phyloP scores from a whole-genome alignment of 2,888 invertebrate genomes.

The Caprella mutica region DNA sequence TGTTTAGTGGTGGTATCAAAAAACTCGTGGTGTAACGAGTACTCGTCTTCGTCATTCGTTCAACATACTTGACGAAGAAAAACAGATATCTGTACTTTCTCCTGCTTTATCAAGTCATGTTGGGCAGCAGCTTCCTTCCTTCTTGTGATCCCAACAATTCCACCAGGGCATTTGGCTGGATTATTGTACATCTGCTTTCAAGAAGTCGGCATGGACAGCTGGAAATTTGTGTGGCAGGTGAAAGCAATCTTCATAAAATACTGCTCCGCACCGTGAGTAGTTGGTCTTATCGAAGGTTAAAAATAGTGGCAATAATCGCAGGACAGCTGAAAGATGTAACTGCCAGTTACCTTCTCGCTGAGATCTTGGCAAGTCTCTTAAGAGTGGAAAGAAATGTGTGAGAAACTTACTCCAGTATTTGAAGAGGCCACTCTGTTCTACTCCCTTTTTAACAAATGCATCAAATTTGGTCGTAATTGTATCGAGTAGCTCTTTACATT shows the following conservation, averaged over 20 bases:
- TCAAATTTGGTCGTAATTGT: no score
- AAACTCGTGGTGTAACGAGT: no score
- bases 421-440: no score
- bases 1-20: no score
- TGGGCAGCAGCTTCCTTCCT: background rate
- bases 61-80: no score
- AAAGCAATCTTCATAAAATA: constrained; percentile 11
- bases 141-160: constrained; percentile 13
- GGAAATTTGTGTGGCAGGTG: background rate
- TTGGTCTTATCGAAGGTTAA: constrained; percentile 9
- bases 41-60: no score
- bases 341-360: background rate
- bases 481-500: no score
- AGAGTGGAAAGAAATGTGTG: no score
- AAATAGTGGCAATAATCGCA: constrained; percentile 4
- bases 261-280: constrained; percentile 9
- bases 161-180: constrained; percentile 12
- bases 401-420: no score
- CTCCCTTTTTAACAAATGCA: no score
- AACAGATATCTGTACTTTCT: no score
- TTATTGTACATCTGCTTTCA: constrained; percentile 11
- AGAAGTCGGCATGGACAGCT: background rate
- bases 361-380: no score
- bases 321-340: background rate
- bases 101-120: background rate